Evolutionary conservation across 2,113 vertebrate species (phyloP).

Genomic region (Callaeas wilsoni): DNA sequence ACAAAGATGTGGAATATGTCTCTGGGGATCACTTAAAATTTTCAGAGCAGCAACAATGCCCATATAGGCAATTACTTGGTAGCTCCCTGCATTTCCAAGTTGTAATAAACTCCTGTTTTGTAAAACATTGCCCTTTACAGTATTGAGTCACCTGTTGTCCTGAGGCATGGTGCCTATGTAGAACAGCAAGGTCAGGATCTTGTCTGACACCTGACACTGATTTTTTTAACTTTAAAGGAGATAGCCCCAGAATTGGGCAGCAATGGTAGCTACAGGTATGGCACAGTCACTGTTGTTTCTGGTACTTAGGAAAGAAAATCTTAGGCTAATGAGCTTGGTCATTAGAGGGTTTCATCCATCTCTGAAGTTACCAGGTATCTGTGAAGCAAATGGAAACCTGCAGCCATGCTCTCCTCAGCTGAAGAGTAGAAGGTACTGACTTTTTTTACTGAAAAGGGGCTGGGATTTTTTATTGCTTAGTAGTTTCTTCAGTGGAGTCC

Average conservation of each 20-base stretch:
- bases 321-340: background rate
- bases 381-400: background rate
- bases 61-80: background rate
- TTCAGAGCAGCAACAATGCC: background rate
- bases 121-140: background rate
- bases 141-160: background rate
- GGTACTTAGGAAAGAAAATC: background rate
- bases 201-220: background rate
- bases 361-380: background rate
- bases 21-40: background rate
- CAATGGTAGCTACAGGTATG: background rate
- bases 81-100: background rate
- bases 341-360: background rate
- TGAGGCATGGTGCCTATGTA: background rate
- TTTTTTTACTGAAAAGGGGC: background rate
- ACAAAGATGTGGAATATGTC: background rate
- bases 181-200: background rate
- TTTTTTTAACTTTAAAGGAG: background rate
- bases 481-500: background rate
- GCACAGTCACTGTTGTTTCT: background rate
- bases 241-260: background rate
- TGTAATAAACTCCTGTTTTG: background rate
- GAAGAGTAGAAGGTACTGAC: background rate
- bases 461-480: background rate
- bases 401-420: background rate